Evolutionary conservation across 2,797 vertebrate genomes (phyloP), one percentile per base, ranked within the genome.

Genomic region (Smutsia gigantea): DNA sequence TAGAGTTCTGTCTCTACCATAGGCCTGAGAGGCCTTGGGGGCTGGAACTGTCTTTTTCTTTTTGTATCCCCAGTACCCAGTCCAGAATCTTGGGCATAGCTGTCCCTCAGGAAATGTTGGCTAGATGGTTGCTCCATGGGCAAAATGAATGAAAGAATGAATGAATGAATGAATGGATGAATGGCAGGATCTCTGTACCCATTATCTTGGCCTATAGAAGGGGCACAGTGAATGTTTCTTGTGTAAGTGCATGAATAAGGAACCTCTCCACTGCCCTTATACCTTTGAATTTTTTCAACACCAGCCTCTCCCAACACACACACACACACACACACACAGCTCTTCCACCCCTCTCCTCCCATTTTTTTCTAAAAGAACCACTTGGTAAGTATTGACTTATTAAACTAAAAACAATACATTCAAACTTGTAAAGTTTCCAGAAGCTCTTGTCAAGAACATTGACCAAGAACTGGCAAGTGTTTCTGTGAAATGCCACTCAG

Each of bases 401-500:
- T 63, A 49, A 15, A 84, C n/a, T 77, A 42, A 95, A 87, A 89
- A 75, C 2, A 89, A 83, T 55, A 86, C 79, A 79, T 55, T 79
- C 34, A 86, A 88, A 89, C 85, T 55, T 82, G 18, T 90, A 91
- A 34, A 53, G 42, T 79, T 95, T 93, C 69, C 49, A 90, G 81
- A 87, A 88, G 55, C 77, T 82, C 78, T 87, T 96, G n/a, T 93
- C 12, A 71, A 94, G 86, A 92, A 90, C 4, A 29, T 0, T 23
- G 81, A 39, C 46, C 68, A 83, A 81, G 37, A 97, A 55, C 49
- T 53, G 23, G 25, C 72, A 82, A 79, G 21, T 27, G 27, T 37
- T n/a, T 51, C 66, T 31, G 11, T 14, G 46, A 74, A 92, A n/a
- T 71, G 46, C 53, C 88, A 25, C 31, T 8, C 51, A 64, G 13